Evolutionary conservation across 2,888 invertebrate genomes (phyloP).

Genomic region (Eucriotettix oculatus): DNA sequence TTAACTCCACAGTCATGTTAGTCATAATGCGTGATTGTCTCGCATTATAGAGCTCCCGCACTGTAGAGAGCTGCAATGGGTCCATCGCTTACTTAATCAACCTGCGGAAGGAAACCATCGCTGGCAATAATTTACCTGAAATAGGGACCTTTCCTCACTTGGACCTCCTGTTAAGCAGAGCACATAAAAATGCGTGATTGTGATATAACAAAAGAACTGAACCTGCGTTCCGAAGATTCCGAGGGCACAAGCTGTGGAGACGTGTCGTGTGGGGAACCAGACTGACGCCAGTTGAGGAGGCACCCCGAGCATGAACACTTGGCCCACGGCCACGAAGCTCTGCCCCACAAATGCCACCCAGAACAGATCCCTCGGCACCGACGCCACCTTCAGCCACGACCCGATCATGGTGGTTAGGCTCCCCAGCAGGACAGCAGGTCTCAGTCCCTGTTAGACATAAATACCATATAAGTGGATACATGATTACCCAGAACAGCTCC

Average conservation of each 20-base stretch:
- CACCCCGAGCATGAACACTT: constrained; percentile 47
- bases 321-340: constrained; percentile 64
- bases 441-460: neutral
- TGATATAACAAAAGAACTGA: neutral
- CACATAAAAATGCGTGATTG: too few species aligned
- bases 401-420: constrained; percentile 73
- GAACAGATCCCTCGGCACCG: constrained; percentile 70
- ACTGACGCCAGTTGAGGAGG: constrained; percentile 51
- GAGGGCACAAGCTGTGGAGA: constrained; percentile 50
- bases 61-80: too few species aligned
- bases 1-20: too few species aligned
- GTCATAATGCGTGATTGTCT: too few species aligned
- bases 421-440: constrained; percentile 30
- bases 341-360: constrained; percentile 82
- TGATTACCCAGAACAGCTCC: too few species aligned
- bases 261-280: constrained; percentile 48
- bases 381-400: constrained; percentile 83
- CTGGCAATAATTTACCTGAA: too few species aligned
- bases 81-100: too few species aligned
- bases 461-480: too few species aligned
- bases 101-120: too few species aligned
- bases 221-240: constrained; percentile 54
- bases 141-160: too few species aligned
- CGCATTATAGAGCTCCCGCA: too few species aligned
- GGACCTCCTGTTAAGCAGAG: too few species aligned